These are phyloP conservation scores for Polyergus mexicanus DNA, from an alignment of 1,140 invertebrate genomes.

Conservation along the genomic window DNA sequence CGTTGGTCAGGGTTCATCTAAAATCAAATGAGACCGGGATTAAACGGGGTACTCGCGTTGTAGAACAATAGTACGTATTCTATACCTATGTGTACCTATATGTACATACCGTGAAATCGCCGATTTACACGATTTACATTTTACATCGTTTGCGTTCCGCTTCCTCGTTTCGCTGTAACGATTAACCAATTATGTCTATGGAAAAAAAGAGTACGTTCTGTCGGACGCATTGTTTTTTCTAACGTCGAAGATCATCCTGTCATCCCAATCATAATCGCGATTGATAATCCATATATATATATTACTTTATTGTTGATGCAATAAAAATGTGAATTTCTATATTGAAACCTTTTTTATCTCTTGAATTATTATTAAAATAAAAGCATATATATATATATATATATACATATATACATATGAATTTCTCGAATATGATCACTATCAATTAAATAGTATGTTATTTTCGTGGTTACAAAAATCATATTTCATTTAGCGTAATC, in stretches of 20 bases:
- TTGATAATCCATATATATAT: neutral
- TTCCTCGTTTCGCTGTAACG: neutral
- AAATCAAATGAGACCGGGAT: constrained; percentile 65
- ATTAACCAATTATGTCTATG: constrained; percentile 50
- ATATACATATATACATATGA: neutral
- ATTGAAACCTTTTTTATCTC: neutral
- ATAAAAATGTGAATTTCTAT: neutral
- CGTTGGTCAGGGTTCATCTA: constrained; percentile 50
- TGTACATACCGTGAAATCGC: constrained; percentile 3
- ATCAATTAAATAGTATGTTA: too few species aligned
- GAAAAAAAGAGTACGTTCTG: neutral
- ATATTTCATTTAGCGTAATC: neutral
- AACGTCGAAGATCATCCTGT: neutral
- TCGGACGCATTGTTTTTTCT: neutral
- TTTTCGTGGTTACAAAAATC: too few species aligned
- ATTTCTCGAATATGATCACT: neutral
- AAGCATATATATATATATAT: neutral
- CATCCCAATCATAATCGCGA: neutral
- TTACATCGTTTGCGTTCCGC: constrained; percentile 13
- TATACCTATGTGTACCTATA: neutral
- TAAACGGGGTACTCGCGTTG: constrained; percentile 42
- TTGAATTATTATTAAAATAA: neutral
- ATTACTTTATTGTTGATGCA: neutral
- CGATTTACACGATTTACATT: constrained; percentile 31
- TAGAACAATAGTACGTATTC: neutral